Conservation (phyloP, 1,140 invertebrate species). For the Pogonus chalceus region DNA sequence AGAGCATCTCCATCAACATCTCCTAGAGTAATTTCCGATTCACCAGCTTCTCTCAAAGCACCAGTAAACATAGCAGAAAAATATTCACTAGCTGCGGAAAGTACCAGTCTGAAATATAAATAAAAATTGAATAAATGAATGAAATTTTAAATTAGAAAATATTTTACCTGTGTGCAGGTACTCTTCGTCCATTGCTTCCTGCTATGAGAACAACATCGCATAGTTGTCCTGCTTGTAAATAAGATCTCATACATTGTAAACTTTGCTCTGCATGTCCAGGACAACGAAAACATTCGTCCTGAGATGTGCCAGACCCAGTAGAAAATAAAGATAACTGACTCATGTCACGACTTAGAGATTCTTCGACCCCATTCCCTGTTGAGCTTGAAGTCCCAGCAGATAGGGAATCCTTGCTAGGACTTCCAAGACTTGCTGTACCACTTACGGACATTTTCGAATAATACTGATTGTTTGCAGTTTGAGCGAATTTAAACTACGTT, state of each 20-base stretch:
- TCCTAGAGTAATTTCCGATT: slow-evolving; percentile 73
- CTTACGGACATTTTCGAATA: slow-evolving; percentile 23
- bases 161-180: slow-evolving; percentile 42
- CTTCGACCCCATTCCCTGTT: slow-evolving; percentile 29
- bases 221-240: slow-evolving; percentile 66
- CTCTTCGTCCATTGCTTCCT: slow-evolving; percentile 42
- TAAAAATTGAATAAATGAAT: slow-evolving; percentile 24
- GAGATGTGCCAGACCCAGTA: slow-evolving; percentile 32
- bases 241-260: slow-evolving; percentile 68
- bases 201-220: slow-evolving; percentile 72
- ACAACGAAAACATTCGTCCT: slow-evolving; percentile 70
- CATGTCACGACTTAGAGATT: slow-evolving; percentile 43
- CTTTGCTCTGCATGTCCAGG: slow-evolving; percentile 70
- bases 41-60: slow-evolving; percentile 70
- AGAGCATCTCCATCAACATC: slow-evolving; percentile 78
- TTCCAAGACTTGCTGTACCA: slow-evolving; percentile 22
- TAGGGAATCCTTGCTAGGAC: slow-evolving; percentile 28
- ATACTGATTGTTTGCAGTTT: not conserved
- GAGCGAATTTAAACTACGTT: not conserved
- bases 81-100: slow-evolving; percentile 86
- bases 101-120: slow-evolving; percentile 55
- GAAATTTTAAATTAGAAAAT: slow-evolving; percentile 18
- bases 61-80: slow-evolving; percentile 93
- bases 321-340: slow-evolving; percentile 45
- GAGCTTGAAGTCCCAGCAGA: slow-evolving; percentile 19